Evolutionary conservation across 2,888 invertebrate species (phyloP), one percentile per base, ranked within the genome.

Genomic region (Thalpophila matura): DNA sequence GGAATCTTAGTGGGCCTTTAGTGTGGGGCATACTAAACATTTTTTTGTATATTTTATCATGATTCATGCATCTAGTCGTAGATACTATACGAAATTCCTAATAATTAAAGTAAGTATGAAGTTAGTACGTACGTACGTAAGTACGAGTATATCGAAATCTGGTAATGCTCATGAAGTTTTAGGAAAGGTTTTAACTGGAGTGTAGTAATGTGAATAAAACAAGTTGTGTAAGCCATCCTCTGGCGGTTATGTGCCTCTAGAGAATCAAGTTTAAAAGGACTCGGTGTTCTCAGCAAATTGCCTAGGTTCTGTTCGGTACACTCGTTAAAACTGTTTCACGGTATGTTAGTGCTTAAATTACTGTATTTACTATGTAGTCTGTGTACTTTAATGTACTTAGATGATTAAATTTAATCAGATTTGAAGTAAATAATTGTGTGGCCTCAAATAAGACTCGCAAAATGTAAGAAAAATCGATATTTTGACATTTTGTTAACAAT

Each of bases 211-310:
- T 74, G 70, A 80, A 75, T 79, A 75, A 71, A 77, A 74, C 76
- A 76, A 77, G 77, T 80, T 58, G 61, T 75, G 66, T 70, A 63
- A 62, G 76, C 77, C 70, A 62, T 55, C 50, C 64, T 60, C 65
- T 79, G 79, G 65, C 69, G 60, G 79, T 85, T 87, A 91, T 89
- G 86, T 82, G 74, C 77, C 93, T 86, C 89, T 40, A 27, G 91
- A 83, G 93, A 84, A 53, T 77, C 79, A 91, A 92, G 85, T 92
- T 92, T 86, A 83, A 89, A 87, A 91, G 87, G 87, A 92, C 88
- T 90, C 86, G 74, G 82, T 87, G 79, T 86, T 85, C 80, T 84
- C 81, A 76, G 85, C 84, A 89, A 90, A 90, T 89, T 89, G 86
- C 86, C 87, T 85, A 85, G 86, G 80, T 86, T 80, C 81, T 82